Evolutionary conservation across 2,113 vertebrate genomes (phyloP).

Genomic region (Calyptommatus sinebrachiatus): DNA sequence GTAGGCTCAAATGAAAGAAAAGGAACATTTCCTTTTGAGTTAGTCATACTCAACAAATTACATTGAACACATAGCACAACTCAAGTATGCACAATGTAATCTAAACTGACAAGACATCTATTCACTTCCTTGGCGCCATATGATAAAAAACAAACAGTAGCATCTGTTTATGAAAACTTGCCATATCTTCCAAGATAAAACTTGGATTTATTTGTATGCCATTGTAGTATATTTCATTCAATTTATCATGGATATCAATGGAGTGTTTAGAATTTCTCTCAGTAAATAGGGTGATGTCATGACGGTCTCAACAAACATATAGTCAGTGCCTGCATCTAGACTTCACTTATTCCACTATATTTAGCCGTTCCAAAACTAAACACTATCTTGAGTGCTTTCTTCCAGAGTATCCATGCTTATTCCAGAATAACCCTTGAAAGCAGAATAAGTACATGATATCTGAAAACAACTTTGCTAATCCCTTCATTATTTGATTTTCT

Average conservation of each 20-base stretch:
- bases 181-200: background rate
- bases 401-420: too few relatives aligned
- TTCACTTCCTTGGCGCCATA: background rate
- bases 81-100: background rate
- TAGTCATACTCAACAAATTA: background rate
- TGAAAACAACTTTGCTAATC: background rate
- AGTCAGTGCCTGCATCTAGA: background rate
- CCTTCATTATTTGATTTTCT: background rate
- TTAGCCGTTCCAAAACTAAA: too few relatives aligned
- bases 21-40: background rate
- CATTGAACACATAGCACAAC: background rate
- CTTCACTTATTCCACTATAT: too few relatives aligned
- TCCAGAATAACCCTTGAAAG: too few relatives aligned
- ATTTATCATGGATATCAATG: background rate
- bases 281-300: background rate
- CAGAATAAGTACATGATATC: too few relatives aligned
- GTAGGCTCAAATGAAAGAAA: too few relatives aligned
- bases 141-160: background rate
- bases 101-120: conserved; percentile 7
- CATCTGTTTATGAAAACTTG: background rate
- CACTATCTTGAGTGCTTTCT: too few relatives aligned
- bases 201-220: background rate
- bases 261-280: background rate
- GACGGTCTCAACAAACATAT: background rate
- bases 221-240: background rate